Evolutionary conservation across 2,113 vertebrate genomes (phyloP), one percentile per base, ranked within the genome.

Genomic region (Pitta sordida): DNA sequence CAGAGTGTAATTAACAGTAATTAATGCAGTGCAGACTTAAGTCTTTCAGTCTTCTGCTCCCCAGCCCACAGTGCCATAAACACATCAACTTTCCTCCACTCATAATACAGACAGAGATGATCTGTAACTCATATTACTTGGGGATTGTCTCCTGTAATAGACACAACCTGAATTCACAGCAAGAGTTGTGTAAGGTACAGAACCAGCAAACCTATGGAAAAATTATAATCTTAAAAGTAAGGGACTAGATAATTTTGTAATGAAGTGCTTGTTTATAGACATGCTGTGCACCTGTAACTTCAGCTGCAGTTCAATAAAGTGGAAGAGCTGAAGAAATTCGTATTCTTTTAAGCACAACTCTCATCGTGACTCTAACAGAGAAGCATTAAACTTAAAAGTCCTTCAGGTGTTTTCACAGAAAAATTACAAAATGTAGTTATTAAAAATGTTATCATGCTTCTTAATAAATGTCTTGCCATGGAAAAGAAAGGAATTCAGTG

Each of bases 331-430:
- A 74, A 84, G 32, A 83, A 91, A 86, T 46, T 20, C 88, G 27
- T 62, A 49, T 70, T 86, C 43, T 67, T 86, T 74, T 29, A 84
- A 86, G 46, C 37, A 62, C 41, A 70, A 60, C 53, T 85, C 56
- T 48, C 82, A 88, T 51, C 82, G 68, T 12, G 21, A 87, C 49
- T 55, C 36, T 24, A 75, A 81, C 67, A 85, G 58, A 74, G 62
- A 87, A 43, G 58, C 85, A 75, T 32, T 76, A 91, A 76, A 71
- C n/a, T 22, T 16, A 58, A 53, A 64, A 91, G 71, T 60, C 63
- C 75, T 79, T 88, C 62, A 90, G 76, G 29, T 91, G 79, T 80
- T 91, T 93, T 85, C 44, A 75, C 58, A 76, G 49, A 73, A 88
- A 36, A 74, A 83, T 22, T 86, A 80, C 17, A 86, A 48, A 65